Percentiles rank a stretch among this genome's conserved stretches.
These are phyloP conservation scores for Bibio marci DNA, from an alignment of 2,888 invertebrate genomes.

Conservation along the genomic window DNA sequence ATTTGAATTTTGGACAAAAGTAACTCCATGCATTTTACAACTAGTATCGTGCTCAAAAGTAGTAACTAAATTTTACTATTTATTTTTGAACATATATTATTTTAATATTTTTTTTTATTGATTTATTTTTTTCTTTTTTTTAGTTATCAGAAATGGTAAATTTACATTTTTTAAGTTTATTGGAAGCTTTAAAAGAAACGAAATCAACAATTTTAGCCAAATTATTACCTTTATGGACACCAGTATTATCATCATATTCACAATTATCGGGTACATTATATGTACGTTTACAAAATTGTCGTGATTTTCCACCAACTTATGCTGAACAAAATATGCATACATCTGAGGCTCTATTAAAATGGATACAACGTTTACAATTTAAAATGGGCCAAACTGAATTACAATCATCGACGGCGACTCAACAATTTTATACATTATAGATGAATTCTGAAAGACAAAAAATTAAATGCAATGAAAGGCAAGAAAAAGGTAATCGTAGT, in stretches of 20 bases:
- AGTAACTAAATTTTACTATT: constrained; percentile 39
- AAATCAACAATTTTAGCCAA: constrained; percentile 85
- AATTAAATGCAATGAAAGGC: too few relatives aligned
- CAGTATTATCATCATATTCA: constrained; percentile 76
- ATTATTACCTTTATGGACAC: constrained; percentile 88
- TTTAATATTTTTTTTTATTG: constrained; percentile 6
- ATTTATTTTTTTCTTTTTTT: constrained; percentile 12
- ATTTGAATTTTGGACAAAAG: constrained; percentile 96
- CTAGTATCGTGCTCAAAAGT: constrained; percentile 82
- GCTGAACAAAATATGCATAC: constrained; percentile 12
- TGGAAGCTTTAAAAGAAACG: constrained; percentile 90
- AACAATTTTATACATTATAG: constrained; percentile 65
- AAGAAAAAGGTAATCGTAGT: too few relatives aligned
- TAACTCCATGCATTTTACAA: constrained; percentile 89
- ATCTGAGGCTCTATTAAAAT: constrained; percentile 45
- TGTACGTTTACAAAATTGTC: constrained; percentile 71
- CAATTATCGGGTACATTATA: constrained; percentile 81
- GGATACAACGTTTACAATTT: constrained; percentile 86
- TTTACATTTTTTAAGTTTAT: constrained; percentile 82
- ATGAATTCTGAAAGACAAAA: constrained; percentile 4
- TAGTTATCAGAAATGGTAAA: constrained; percentile 96
- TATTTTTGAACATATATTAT: constrained; percentile 4
- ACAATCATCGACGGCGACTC: constrained; percentile 75
- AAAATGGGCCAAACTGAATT: constrained; percentile 97
- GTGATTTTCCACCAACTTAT: constrained; percentile 51